A percentile compares a stretch with the other conserved stretches of the same genome.
Evolutionary conservation across 2,888 invertebrate species (phyloP).

Genomic region (Helobdella robusta): DNA sequence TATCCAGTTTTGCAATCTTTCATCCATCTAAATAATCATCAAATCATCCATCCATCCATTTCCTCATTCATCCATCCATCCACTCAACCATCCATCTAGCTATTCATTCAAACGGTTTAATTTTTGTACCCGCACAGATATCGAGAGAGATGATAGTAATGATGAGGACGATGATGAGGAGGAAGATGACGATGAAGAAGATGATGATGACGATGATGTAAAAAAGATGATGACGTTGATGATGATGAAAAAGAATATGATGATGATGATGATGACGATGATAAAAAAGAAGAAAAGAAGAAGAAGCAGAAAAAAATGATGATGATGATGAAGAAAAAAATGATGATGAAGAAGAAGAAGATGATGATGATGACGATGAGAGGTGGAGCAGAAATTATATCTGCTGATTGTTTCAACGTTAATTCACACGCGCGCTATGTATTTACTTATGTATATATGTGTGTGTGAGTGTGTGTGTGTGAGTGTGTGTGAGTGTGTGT

Average conservation of each 20-base stretch:
- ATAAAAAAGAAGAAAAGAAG: background rate
- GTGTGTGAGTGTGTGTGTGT: constrained; percentile 1
- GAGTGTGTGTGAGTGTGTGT: background rate
- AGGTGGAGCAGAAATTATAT: background rate
- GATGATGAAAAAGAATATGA: background rate
- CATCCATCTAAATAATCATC: no score
- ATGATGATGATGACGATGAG: background rate
- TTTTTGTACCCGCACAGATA: background rate
- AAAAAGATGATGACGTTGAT: background rate
- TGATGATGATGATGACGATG: background rate
- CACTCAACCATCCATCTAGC: no score
- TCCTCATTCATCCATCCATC: no score
- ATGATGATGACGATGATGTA: background rate
- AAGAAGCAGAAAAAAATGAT: background rate
- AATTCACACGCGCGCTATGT: background rate
- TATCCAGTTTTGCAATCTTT: no score
- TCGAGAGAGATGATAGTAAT: background rate
- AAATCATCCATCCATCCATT: no score
- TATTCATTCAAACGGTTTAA: constrained; percentile 22
- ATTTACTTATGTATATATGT: background rate
- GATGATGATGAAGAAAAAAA: constrained; percentile 26
- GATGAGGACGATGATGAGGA: constrained; percentile 9
- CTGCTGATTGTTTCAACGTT: background rate
- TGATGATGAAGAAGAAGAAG: constrained; percentile 31
- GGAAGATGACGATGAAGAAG: background rate